Base-by-base conservation (phyloP, 2,888 invertebrate genomes). In the Parochlus steinenii region DNA sequence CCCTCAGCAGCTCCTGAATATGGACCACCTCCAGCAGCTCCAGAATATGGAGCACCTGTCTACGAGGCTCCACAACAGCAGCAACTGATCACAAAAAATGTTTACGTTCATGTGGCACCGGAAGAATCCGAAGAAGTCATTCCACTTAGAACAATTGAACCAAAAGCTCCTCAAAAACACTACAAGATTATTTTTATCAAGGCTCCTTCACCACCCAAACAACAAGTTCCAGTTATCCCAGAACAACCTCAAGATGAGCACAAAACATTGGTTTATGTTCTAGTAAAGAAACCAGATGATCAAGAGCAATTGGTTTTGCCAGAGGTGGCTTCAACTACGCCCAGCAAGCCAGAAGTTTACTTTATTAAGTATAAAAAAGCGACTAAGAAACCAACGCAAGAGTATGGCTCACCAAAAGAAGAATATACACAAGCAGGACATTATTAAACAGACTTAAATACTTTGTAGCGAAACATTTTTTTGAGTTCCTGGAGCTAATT, bases 241-340 rank as follows among this genome's bases (percentile, higher is more conserved):
- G 58, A 75, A 34, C 78, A 82, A 46, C 78, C 78, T 17, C 83
- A 80, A 57, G 81, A 83, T 51, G 85, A 86, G 58, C 81, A 85
- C 64, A 86, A 86, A 66, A 85, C 85, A 6, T 65, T 85, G 44
- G 82, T 85, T 40, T 85, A 86, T 59, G 85, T 86, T 33, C 58
- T 86, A 56, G 83, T 85, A 41, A 85, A 85, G 73, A 83, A 83
- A 55, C 85, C 83, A 10, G 85, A 85, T 54, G 79, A 80, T 44
- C 76, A 76, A 47, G 80, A 80, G 33, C 80, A 81, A 39, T 67
- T 83, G 41, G 67, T 72, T 28, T 71, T 85, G 44, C 83, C 85
- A 2, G 75, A 80, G 8, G 75, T 79, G 3, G 74, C 74, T 29
- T 81, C 85, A 27, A 85, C 85, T 23, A 82, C 82, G 51, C 85